A percentile compares a stretch with the other conserved stretches of the same genome.
Conservation (phyloP, 2,888 invertebrate species). For the Eristalis tenax region DNA sequence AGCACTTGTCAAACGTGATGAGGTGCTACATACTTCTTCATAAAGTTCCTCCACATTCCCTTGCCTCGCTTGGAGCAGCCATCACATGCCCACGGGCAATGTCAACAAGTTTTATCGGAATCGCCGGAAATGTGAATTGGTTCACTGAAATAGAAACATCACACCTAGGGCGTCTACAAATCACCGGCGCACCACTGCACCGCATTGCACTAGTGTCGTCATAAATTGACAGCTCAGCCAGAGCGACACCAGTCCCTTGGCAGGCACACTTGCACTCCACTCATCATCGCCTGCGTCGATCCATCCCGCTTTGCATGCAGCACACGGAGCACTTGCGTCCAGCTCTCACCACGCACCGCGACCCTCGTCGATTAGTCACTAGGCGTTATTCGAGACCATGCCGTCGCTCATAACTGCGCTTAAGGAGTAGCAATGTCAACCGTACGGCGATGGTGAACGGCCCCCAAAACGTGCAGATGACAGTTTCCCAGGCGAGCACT, state of each 20-base stretch:
- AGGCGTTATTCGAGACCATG: conserved; percentile 7
- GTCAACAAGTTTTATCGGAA: background rate
- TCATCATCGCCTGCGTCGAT: background rate
- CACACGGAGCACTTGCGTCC: conserved; percentile 10
- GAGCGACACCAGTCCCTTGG: conserved; percentile 26
- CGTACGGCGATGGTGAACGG: background rate
- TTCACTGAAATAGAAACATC: conserved; percentile 24
- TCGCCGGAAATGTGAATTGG: conserved; percentile 48
- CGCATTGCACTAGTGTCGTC: background rate
- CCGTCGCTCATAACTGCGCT: conserved; percentile 52
- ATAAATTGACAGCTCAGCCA: conserved; percentile 33
- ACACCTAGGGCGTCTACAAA: conserved; percentile 43
- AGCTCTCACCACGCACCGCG: conserved; percentile 35
- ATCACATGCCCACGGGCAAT: background rate
- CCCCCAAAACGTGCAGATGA: conserved; percentile 53
- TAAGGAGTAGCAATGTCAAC: conserved; percentile 54
- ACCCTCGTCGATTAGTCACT: conserved; percentile 48
- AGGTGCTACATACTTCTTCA: background rate
- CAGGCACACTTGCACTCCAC: background rate
- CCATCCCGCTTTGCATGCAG: conserved; percentile 34
- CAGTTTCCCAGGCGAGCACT: conserved; percentile 42
- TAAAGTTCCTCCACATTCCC: conserved; percentile 2
- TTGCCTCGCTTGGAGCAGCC: background rate
- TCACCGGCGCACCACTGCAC: background rate
- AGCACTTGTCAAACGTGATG: background rate